These are phyloP conservation scores for Porites lobata DNA, from an alignment of 92 coral and sea anemone genomes.

Conservation along the genomic window DNA sequence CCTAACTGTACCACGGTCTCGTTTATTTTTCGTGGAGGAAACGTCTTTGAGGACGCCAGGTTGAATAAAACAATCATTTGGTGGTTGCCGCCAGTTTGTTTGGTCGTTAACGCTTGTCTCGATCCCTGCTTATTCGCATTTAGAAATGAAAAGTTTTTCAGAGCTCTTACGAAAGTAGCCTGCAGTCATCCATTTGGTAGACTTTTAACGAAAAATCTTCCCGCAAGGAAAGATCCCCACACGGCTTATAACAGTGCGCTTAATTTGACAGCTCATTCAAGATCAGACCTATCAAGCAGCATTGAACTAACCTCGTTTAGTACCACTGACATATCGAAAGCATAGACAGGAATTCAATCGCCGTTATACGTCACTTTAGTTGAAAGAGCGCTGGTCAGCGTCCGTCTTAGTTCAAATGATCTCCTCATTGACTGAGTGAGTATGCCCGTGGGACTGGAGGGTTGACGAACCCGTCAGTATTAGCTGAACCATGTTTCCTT, in stretches of 20 bases:
- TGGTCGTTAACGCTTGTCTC: constrained; percentile 69
- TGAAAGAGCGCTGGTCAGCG: too few relatives aligned
- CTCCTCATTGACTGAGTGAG: too few relatives aligned
- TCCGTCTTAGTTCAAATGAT: too few relatives aligned
- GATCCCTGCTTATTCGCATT: constrained; percentile 68
- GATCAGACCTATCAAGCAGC: neutral
- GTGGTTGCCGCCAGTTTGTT: constrained; percentile 69
- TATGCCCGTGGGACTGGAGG: too few relatives aligned
- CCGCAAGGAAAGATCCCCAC: neutral
- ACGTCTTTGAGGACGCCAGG: neutral
- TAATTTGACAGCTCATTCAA: neutral
- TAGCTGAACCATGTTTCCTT: too few relatives aligned
- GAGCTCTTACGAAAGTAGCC: constrained; percentile 6
- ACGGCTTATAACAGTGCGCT: neutral
- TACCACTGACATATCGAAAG: neutral
- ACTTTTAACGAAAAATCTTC: neutral
- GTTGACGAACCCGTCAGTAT: too few relatives aligned
- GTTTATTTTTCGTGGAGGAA: constrained; percentile 25
- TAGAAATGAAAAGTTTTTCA: constrained; percentile 63
- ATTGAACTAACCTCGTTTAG: neutral
- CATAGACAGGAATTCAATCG: neutral
- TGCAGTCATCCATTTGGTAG: neutral
- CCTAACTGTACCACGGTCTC: constrained; percentile 45
- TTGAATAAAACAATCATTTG: constrained; percentile 20
- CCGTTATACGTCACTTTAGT: too few relatives aligned